These are phyloP conservation scores for Megalops atlanticus DNA, from an alignment of 2,113 vertebrate species.

Conservation along the genomic window DNA sequence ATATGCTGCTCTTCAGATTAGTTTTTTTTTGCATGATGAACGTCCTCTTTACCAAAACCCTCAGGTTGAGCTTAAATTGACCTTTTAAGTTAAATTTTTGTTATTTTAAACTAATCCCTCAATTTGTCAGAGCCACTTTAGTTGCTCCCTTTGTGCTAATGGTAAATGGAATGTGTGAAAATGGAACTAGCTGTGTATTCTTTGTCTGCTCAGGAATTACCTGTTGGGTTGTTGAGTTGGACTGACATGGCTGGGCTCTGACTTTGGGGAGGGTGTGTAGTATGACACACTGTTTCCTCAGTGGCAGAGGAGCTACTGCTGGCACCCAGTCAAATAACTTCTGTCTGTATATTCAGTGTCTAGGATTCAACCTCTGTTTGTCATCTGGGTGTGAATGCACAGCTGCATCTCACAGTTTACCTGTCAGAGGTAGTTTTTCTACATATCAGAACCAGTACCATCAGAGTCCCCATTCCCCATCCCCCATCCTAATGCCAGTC, in stretches of 20 bases:
- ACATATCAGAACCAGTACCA: not conserved
- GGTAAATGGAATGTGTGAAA: conserved; percentile 41
- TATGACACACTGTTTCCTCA: not conserved
- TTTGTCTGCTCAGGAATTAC: not conserved
- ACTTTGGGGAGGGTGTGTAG: not conserved
- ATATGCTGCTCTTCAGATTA: not conserved
- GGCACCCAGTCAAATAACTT: not conserved
- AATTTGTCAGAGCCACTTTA: conserved; percentile 9
- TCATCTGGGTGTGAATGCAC: not conserved
- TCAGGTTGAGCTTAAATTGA: not conserved
- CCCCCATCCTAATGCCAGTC: not conserved
- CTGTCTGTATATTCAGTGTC: no score
- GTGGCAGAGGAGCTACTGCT: not conserved
- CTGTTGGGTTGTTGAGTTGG: not conserved
- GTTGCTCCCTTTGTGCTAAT: not conserved
- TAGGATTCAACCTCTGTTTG: no score
- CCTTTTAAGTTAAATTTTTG: conserved; percentile 1
- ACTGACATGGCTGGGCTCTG: not conserved
- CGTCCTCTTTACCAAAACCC: not conserved
- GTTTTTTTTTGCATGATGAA: conserved; percentile 14
- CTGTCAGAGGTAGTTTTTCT: not conserved
- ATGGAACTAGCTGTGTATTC: conserved; percentile 38
- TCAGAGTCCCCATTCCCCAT: not conserved
- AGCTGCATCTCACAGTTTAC: not conserved
- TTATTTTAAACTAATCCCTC: conserved; percentile 6